These are phyloP conservation scores for Melitaea athalia DNA, from an alignment of 2,888 invertebrate genomes.

Conservation along the genomic window DNA sequence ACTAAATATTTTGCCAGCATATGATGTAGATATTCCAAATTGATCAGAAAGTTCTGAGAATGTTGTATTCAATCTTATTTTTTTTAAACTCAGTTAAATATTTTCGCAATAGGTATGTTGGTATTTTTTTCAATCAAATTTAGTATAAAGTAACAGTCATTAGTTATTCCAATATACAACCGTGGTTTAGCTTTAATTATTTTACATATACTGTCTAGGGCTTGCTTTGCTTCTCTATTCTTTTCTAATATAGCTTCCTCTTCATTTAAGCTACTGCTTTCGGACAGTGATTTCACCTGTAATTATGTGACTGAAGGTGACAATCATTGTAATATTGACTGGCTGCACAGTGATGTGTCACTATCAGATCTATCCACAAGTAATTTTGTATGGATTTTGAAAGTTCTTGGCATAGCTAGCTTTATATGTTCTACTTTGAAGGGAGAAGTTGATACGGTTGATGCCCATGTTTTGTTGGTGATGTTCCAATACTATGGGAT, in stretches of 20 bases:
- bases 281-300: neutral
- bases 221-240: neutral
- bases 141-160: conserved; percentile 4
- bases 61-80: conserved; percentile 26
- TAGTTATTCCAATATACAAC: neutral
- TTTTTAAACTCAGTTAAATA: conserved; percentile 27
- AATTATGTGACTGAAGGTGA: conserved; percentile 1
- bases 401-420: neutral
- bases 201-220: too few species aligned
- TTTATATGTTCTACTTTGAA: conserved; percentile 9
- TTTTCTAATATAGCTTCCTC: conserved; percentile 5
- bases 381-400: neutral
- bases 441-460: conserved; percentile 9
- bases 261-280: conserved; percentile 7
- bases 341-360: conserved; percentile 5
- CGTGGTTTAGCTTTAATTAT: neutral
- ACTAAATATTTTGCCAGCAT: conserved; percentile 23
- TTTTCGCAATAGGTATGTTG: neutral
- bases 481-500: conserved; percentile 5
- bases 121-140: conserved; percentile 3
- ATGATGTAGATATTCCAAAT: conserved; percentile 22
- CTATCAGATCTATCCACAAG: conserved; percentile 1
- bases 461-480: conserved; percentile 2
- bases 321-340: neutral
- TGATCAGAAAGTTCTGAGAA: conserved; percentile 10